Percentiles rank a stretch among this genome's conserved stretches.
These are phyloP conservation scores for Fistularia commersonii DNA, from an alignment of 2,797 vertebrate genomes.

Conservation along the genomic window DNA sequence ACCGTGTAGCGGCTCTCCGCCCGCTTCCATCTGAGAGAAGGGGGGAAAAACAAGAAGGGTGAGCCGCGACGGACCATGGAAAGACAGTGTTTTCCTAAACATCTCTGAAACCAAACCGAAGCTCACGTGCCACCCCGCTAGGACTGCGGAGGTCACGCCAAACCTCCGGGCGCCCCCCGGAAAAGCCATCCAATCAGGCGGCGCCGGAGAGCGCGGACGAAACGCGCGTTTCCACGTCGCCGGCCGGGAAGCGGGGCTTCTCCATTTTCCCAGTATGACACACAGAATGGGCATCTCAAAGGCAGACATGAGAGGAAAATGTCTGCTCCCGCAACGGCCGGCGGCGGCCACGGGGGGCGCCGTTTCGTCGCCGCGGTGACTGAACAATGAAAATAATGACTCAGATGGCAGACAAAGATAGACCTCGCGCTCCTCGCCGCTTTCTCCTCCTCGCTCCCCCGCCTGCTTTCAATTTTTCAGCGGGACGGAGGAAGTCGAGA, in stretches of 20 bases:
- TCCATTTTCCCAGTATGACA: constrained; percentile 73
- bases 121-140: constrained; percentile 43
- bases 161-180: too few relatives aligned
- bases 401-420: constrained; percentile 67
- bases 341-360: constrained; percentile 53
- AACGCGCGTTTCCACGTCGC: not conserved
- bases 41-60: not conserved
- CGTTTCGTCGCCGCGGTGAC: constrained; percentile 36
- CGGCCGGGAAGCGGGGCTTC: constrained; percentile 33
- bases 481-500: constrained; percentile 24
- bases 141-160: constrained; percentile 70
- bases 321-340: constrained; percentile 56
- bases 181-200: constrained; percentile 21
- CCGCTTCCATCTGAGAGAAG: constrained; percentile 83
- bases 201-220: not conserved
- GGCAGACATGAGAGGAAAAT: constrained; percentile 71
- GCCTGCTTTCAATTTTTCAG: constrained; percentile 40
- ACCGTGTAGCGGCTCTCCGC: constrained; percentile 93
- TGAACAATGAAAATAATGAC: constrained; percentile 62
- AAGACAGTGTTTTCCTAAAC: too few relatives aligned
- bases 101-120: too few relatives aligned
- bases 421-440: constrained; percentile 43
- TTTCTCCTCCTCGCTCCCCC: constrained; percentile 33
- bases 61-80: not conserved
- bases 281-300: constrained; percentile 71